These are phyloP conservation scores for Lophius piscatorius DNA, from an alignment of 2,113 vertebrate species.

Conservation along the genomic window DNA sequence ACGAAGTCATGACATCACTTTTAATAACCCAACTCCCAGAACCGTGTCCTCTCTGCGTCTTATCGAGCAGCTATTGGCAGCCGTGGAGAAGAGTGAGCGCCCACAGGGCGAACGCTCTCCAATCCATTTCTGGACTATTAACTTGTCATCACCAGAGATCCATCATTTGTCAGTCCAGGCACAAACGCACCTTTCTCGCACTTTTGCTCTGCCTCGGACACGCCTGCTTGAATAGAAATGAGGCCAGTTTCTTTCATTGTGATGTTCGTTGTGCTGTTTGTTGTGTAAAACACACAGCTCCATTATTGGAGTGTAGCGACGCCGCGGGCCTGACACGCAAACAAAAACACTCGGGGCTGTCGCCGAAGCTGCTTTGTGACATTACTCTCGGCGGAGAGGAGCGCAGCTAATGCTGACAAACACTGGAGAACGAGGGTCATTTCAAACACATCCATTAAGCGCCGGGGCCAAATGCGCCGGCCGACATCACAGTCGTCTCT, in stretches of 20 bases:
- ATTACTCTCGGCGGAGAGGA: slow-evolving; percentile 77
- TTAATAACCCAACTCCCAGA: slow-evolving; percentile 39
- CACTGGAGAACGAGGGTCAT: slow-evolving; percentile 72
- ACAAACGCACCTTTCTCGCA: slow-evolving; percentile 83
- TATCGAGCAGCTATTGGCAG: slow-evolving; percentile 69
- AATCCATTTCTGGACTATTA: slow-evolving; percentile 70
- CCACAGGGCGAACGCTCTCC: slow-evolving; percentile 51
- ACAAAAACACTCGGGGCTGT: slow-evolving; percentile 74
- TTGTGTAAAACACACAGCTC: slow-evolving; percentile 78
- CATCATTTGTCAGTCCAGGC: slow-evolving; percentile 86
- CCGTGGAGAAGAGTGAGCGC: slow-evolving; percentile 41
- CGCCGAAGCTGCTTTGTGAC: slow-evolving; percentile 53
- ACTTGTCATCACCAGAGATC: slow-evolving; percentile 65
- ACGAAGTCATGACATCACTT: slow-evolving; percentile 37
- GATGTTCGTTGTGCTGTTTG: slow-evolving; percentile 73
- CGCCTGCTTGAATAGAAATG: slow-evolving; percentile 82
- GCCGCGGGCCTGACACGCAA: slow-evolving; percentile 67
- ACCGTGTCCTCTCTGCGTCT: slow-evolving; percentile 55
- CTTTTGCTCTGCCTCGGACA: slow-evolving; percentile 83
- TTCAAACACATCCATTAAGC: slow-evolving; percentile 80
- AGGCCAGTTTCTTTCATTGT: slow-evolving; percentile 59
- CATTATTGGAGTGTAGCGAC: slow-evolving; percentile 77
- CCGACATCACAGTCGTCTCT: slow-evolving; percentile 57
- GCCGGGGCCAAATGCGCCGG: slow-evolving; percentile 71
- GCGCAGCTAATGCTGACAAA: slow-evolving; percentile 76